These are phyloP conservation scores for Ranitomeya imitator DNA, from an alignment of 2,113 vertebrate species.

Conservation along the genomic window DNA sequence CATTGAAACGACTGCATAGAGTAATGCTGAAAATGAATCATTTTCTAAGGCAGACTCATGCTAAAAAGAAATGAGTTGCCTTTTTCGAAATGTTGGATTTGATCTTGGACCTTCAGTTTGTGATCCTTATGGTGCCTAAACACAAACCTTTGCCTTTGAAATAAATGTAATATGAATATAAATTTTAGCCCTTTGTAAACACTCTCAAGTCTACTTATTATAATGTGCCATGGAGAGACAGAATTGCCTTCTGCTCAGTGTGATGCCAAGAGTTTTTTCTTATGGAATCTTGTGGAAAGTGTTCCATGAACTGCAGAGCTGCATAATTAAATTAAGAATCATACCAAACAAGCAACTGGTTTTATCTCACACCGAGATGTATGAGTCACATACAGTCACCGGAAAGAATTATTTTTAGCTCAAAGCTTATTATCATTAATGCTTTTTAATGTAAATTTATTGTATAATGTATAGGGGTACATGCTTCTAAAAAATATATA, in stretches of 20 bases:
- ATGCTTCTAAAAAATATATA: neutral
- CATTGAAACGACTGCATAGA: neutral
- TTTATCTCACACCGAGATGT: slow-evolving; percentile 10
- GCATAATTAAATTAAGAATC: slow-evolving; percentile 36
- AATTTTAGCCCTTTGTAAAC: slow-evolving; percentile 14
- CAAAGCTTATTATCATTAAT: slow-evolving; percentile 27
- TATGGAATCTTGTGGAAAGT: slow-evolving; percentile 7
- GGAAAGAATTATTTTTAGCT: slow-evolving; percentile 43
- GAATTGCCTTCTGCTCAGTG: slow-evolving; percentile 13
- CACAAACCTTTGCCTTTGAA: neutral
- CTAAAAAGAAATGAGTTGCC: neutral
- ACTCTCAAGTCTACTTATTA: slow-evolving; percentile 24
- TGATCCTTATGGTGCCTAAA: neutral
- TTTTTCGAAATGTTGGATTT: neutral
- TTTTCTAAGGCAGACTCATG: neutral
- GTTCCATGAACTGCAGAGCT: slow-evolving; percentile 7
- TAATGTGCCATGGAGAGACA: slow-evolving; percentile 1
- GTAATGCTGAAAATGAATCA: slow-evolving; percentile 11
- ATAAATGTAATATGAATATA: slow-evolving; percentile 15
- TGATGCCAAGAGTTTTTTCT: slow-evolving; percentile 16
- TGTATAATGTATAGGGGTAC: neutral
- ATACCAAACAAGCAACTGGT: neutral
- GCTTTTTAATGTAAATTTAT: slow-evolving; percentile 26
- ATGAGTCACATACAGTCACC: slow-evolving; percentile 18
- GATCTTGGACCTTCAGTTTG: neutral